Conservation (phyloP, 2,888 invertebrate species). For the Dorcus parallelipipedus region DNA sequence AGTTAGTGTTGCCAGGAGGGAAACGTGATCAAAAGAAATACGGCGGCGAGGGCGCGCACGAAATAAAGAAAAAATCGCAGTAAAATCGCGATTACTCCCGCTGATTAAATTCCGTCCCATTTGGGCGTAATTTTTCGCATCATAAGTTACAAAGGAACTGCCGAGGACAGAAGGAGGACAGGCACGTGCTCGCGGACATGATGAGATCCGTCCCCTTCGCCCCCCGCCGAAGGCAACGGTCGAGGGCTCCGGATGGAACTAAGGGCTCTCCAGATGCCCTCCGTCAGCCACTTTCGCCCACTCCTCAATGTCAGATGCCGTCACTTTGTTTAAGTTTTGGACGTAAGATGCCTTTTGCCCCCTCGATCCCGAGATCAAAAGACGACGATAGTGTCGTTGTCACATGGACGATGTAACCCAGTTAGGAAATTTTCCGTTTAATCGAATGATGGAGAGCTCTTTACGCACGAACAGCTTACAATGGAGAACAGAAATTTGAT, state of each 20-base stretch:
- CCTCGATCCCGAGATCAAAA: slow-evolving; percentile 1
- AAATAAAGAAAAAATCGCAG: too few species aligned
- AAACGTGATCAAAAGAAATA: too few species aligned
- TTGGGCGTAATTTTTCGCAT: slow-evolving; percentile 12
- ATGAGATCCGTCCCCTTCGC: slow-evolving; percentile 9
- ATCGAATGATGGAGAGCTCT: too few species aligned
- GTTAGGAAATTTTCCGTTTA: too few species aligned
- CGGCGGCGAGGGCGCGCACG: too few species aligned
- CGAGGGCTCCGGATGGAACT: slow-evolving; percentile 28
- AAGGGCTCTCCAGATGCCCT: slow-evolving; percentile 27
- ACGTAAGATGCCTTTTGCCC: slow-evolving; percentile 8
- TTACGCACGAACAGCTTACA: too few species aligned
- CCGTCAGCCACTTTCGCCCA: slow-evolving; percentile 28
- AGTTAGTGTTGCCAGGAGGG: too few species aligned
- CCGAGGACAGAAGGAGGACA: slow-evolving; percentile 5
- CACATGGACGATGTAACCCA: background rate
- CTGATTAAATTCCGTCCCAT: background rate
- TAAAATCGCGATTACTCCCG: too few species aligned
- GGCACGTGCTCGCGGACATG: background rate
- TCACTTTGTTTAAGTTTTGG: slow-evolving; percentile 16
- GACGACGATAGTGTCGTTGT: background rate
- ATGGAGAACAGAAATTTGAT: too few species aligned
- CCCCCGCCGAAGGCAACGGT: slow-evolving; percentile 16
- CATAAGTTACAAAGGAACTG: slow-evolving; percentile 12
- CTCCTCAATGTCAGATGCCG: slow-evolving; percentile 26